Evolutionary conservation across 2,797 vertebrate genomes (phyloP), one percentile per base, ranked within the genome.

Genomic region (Acanthiza pusilla): DNA sequence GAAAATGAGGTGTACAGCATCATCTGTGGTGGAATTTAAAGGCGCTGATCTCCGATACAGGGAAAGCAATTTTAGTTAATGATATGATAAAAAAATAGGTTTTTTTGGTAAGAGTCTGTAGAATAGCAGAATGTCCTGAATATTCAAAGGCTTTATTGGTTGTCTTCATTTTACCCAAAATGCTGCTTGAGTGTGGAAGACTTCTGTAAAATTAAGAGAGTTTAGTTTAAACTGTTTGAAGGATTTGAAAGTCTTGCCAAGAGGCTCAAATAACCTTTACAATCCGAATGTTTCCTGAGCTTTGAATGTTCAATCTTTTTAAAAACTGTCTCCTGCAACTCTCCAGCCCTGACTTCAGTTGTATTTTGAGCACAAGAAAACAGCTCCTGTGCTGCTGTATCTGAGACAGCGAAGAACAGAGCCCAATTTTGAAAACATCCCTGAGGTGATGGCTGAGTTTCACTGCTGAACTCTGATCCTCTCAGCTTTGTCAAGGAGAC

Each of bases 111-210:
- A 67, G 61, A 88, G 25, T 78, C 38, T 96, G 88, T 83, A 78
- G 84, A 62, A 81, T 47, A 90, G 70, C 95, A 96, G 91, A 94
- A 96, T 94, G 94, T 94, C 79, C 93, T 96, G 94, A 96, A 94
- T 94, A 95, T 93, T 95, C 88, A 94, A 91, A 94, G 71, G 73
- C 32, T 95, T 94, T 90, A 72, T 81, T 77, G 72, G 43, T 89
- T 94, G 83, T 88, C 79, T 94, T 94, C 66, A 58, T 75, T 94
- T 87, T 67, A 78, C 40, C 68, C 65, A 90, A 89, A 92, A 84
- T 81, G 72, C 82, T 96, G n/a, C 38, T 74, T 21, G 63, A 85
- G 45, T 54, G 4, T 58, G 32, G 67, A 89, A 93, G 91, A 65
- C 18, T 95, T 90, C 18, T 81, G 73, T 60, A 86, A 93, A 96